Percentiles rank a stretch among this genome's conserved stretches.
These are phyloP conservation scores for Meriones unguiculatus DNA, from an alignment of 2,113 vertebrate species.

Conservation along the genomic window DNA sequence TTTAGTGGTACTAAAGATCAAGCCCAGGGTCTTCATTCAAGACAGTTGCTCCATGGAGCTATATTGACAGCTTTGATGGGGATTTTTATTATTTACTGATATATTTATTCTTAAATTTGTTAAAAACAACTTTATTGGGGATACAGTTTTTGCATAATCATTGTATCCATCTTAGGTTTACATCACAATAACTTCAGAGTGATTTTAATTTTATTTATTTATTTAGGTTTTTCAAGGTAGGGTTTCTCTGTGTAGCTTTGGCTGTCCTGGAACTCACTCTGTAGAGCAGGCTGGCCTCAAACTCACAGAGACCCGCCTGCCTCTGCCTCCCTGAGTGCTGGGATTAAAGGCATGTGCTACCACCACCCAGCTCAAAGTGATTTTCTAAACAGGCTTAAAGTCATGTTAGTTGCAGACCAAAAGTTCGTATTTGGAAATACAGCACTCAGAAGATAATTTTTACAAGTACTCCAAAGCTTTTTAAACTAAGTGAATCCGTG, in stretches of 20 bases:
- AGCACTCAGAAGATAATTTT: constrained; percentile 30
- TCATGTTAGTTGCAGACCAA: not conserved
- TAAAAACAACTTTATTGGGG: not conserved
- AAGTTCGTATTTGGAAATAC: not conserved
- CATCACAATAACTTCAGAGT: not conserved
- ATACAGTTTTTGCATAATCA: not conserved
- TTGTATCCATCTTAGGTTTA: not conserved
- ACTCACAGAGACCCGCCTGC: not conserved
- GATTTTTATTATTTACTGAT: not conserved
- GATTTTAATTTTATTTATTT: not conserved
- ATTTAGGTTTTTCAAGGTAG: not conserved
- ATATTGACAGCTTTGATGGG: not conserved
- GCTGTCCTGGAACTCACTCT: not conserved
- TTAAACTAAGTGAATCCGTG: constrained; percentile 46
- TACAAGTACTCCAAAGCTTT: constrained; percentile 46
- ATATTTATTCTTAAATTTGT: not conserved
- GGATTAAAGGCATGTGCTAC: not conserved
- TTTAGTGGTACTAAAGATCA: not conserved
- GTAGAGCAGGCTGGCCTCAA: not conserved
- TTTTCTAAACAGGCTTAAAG: constrained; percentile 16
- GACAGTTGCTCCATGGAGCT: not conserved
- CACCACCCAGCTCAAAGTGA: not conserved
- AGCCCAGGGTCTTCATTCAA: not conserved
- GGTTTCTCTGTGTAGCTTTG: not conserved
- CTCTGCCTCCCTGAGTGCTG: not conserved